phyloP scores from a whole-genome alignment of 2,888 invertebrate genomes.

The Polydrusus tereticollis region DNA sequence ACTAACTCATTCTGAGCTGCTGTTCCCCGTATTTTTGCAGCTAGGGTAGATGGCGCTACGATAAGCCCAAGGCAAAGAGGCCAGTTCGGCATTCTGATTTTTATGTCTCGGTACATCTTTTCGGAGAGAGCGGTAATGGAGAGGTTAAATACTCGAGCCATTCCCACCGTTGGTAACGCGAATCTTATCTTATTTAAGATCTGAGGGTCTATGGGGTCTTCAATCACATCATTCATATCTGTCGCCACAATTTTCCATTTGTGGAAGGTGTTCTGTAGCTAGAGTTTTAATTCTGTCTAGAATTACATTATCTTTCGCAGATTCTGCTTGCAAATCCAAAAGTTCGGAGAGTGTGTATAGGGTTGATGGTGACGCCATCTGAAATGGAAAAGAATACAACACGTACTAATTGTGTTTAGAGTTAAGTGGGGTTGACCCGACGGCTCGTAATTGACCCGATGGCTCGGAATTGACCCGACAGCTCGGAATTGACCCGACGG shows the following conservation, averaged over 20 bases:
- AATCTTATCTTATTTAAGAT: constrained; percentile 54
- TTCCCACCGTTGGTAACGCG: constrained; percentile 52
- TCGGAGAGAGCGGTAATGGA: constrained; percentile 46
- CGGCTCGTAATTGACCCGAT: background rate
- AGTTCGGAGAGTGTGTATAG: background rate
- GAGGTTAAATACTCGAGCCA: constrained; percentile 52
- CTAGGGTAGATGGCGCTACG: constrained; percentile 46
- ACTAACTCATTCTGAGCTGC: constrained; percentile 50
- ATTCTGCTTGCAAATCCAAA: background rate
- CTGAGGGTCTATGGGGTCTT: constrained; percentile 47
- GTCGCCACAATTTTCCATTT: constrained; percentile 39
- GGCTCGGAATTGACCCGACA: background rate
- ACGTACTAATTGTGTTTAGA: background rate
- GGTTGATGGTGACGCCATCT: background rate
- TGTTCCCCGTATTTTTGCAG: constrained; percentile 49
- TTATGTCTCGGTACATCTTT: constrained; percentile 51
- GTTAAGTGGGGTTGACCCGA: background rate
- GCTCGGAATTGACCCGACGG: too few species aligned
- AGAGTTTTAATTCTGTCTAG: constrained; percentile 1
- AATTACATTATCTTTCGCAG: constrained; percentile 6
- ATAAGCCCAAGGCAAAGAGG: constrained; percentile 50
- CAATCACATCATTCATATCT: constrained; percentile 45
- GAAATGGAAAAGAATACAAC: background rate
- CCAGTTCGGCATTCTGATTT: constrained; percentile 53
- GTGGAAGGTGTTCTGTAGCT: constrained; percentile 29